Evolutionary conservation across 2,797 vertebrate species (phyloP), one percentile per base, ranked within the genome.

Genomic region (Artibeus jamaicensis): DNA sequence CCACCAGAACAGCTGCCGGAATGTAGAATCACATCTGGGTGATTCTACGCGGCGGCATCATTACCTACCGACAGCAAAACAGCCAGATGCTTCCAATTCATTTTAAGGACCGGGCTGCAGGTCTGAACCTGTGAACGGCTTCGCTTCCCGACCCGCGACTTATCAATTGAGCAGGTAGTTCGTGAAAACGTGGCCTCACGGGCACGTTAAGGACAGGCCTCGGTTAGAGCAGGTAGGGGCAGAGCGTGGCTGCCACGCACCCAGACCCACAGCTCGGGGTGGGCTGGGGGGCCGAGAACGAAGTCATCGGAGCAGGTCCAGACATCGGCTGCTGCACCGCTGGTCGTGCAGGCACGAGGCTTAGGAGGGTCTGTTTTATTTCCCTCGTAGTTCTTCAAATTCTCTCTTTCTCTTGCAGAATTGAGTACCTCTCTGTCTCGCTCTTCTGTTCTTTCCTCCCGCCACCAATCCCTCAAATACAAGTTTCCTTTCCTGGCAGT

Each of bases 21-120:
- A 98, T 98, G 98, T 98, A 98, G 98, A 98, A 98, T 98, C 98
- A 98, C 98, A 98, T 98, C 98, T 99, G 98, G 98, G 98, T 59
- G 97, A n/a, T 98, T 97, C 53, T 98, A 98, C 10, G 70, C 19
- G 98, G 97, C 98, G 96, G 98, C 98, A 98, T 98, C 98, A 98
- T 98, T 98, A 98, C 98, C 98, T 98, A 98, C 97, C 21, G 34
- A 98, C 98, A 98, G 98, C 98, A 97, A 98, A 98, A 94, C 97
- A 98, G 97, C 98, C 98, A 98, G 98, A 98, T 99, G 98, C 98
- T 98, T 97, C 96, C 96, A 97, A 98, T 98, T 98, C 98, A 93
- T 98, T 98, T 98, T 97, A 98, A 98, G 97, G 98, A 97, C 96
- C 84, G 83, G 97, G 97, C 97, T 98, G 98, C 86, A 89, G 94